Evolutionary conservation across 2,113 vertebrate species (phyloP), one percentile per base, ranked within the genome.

Genomic region (Lasiurus cinereus): DNA sequence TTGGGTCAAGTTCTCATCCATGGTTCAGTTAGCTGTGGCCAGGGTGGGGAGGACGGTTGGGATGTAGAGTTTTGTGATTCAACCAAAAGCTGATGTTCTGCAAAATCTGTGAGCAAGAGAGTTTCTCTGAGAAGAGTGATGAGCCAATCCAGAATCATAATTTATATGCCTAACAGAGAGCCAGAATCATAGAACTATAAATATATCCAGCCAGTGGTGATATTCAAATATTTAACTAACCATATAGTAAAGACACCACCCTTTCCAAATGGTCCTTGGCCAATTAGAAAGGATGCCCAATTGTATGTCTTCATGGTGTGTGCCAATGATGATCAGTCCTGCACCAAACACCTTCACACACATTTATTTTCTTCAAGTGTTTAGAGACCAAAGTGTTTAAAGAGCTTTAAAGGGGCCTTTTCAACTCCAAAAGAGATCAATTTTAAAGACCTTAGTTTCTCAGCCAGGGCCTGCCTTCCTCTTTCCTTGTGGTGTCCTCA

Each of bases 201-300:
- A 46, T 76, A 15, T 22, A 15, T 90, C 31, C 9, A 39, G 19
- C 50, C 84, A 83, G 12, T 13, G 50, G 2, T 84, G 33, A 66
- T 52, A 70, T 67, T 79, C 90, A 86, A 48, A 66, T 52, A 70
- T 59, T 79, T 92, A 89, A 54, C 67, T 72, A 87, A 52, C 21
- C 6, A 6, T 66, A 48, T 13, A 36, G n/a, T 62, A 90, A 54
- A 39, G 9, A 19, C 43, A n/a, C 2, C 69, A 77, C 19, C 18
- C 59, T 86, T 80, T 70, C 19, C 16, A 24, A 73, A 78, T 33
- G 36, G 24, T 74, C 5, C 36, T 59, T 78, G 50, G 24, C 8
- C 36, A 43, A 8, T 78, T 14, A 33, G 84, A 67, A 36, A 27
- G 70, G 50, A 70, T 54, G 19, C 33, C 39, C 56, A 64, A 7